Conservation (phyloP, 1,140 invertebrate genomes). For the Mizuhopecten yessoensis region DNA sequence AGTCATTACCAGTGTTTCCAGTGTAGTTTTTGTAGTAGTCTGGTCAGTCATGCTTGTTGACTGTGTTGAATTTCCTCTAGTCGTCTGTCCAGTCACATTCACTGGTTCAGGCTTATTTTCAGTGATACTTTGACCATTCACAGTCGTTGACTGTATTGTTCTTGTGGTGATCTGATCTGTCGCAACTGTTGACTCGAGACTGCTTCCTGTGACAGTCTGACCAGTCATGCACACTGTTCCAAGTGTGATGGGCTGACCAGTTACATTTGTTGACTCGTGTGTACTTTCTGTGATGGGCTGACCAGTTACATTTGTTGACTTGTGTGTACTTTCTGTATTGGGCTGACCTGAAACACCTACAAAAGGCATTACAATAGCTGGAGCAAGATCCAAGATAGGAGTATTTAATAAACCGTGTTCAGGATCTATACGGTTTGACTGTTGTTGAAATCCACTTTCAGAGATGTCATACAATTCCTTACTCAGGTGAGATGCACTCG, state of each 20-base stretch:
- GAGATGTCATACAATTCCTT: background rate
- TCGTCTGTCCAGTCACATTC: background rate
- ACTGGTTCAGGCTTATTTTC: background rate
- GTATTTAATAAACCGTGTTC: background rate
- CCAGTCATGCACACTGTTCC: background rate
- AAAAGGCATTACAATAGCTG: background rate
- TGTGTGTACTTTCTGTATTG: background rate
- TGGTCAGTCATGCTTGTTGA: background rate
- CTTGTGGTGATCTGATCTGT: background rate
- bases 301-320: background rate
- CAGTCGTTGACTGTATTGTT: background rate
- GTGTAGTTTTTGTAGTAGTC: background rate
- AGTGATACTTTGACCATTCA: background rate
- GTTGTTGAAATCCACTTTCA: background rate
- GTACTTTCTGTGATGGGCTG: background rate
- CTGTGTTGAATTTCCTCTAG: background rate
- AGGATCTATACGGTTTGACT: background rate
- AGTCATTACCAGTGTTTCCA: background rate
- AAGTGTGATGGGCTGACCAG: background rate
- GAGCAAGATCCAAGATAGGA: background rate
- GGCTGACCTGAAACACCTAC: background rate
- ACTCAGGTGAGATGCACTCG: conserved; percentile 1
- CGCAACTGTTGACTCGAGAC: background rate
- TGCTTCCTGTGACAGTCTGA: background rate
- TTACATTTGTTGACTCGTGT: background rate